phyloP scores from a whole-genome alignment of 2,113 vertebrate genomes.

The Propithecus coquereli region DNA sequence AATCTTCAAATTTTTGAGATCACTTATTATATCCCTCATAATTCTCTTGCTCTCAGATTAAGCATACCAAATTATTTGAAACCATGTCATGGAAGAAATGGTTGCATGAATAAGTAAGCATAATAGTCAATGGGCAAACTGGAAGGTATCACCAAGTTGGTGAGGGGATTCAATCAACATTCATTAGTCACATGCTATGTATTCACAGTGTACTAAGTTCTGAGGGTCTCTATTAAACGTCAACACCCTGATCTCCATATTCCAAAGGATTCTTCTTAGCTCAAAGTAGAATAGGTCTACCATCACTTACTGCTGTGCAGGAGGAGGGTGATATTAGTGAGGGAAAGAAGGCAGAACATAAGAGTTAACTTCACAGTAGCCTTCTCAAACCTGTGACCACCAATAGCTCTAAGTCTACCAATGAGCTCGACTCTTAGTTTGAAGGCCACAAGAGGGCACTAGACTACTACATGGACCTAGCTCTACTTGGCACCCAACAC shows the following conservation, averaged over 20 bases:
- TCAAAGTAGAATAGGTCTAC: background rate
- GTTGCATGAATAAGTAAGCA: background rate
- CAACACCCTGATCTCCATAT: background rate
- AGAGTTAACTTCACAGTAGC: background rate
- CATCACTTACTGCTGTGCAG: background rate
- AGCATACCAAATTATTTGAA: background rate
- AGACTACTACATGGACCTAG: conserved; percentile 67
- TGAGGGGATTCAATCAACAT: background rate
- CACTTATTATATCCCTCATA: background rate
- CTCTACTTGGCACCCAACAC: background rate
- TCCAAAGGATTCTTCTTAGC: background rate
- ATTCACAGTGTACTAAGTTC: background rate
- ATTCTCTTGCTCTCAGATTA: conserved; percentile 7
- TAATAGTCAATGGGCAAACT: background rate
- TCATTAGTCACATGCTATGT: background rate
- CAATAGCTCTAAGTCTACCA: background rate
- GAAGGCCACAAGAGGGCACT: conserved; percentile 76
- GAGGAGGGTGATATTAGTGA: background rate
- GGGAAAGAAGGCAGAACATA: background rate
- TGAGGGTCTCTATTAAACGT: background rate
- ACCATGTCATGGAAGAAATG: background rate
- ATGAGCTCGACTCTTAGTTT: background rate
- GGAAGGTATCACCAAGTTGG: background rate
- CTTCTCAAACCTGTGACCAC: background rate
- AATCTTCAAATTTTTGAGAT: background rate